These are phyloP conservation scores for Blastomussa wellsi DNA, from an alignment of 92 coral and sea anemone genomes.

Conservation along the genomic window DNA sequence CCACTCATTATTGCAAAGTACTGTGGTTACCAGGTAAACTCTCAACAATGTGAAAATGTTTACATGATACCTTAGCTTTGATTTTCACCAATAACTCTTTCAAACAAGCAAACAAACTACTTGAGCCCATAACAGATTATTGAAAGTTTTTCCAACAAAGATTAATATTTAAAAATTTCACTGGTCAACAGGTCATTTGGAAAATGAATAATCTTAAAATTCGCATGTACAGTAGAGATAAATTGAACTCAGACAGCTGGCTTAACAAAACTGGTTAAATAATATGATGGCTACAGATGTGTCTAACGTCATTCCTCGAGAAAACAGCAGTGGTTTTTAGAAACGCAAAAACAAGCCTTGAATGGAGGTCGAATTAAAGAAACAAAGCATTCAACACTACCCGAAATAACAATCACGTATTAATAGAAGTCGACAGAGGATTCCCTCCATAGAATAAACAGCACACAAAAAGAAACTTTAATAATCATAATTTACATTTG, in stretches of 20 bases:
- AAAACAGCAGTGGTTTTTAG: not conserved
- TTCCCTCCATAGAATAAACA: not conserved
- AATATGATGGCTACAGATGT: not conserved
- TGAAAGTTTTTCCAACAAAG: not conserved
- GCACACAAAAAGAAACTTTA: not conserved
- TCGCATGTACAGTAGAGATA: not conserved
- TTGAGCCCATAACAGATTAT: not conserved
- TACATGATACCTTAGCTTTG: not conserved
- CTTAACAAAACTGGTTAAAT: not conserved
- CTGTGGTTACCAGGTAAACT: conserved; percentile 1
- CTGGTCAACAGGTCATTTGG: conserved; percentile 40
- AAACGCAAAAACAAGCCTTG: not conserved
- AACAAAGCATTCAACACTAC: conserved; percentile 26
- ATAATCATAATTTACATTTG: not conserved
- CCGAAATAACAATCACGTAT: conserved; percentile 16
- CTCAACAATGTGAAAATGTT: not conserved
- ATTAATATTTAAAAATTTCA: conserved; percentile 11
- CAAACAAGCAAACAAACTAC: not conserved
- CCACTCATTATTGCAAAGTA: not conserved
- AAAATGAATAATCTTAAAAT: conserved; percentile 1
- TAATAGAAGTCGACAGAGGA: not conserved
- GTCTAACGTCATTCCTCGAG: not conserved
- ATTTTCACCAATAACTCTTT: not conserved
- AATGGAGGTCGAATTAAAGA: not conserved
- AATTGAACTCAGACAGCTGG: conserved; percentile 15